Percentiles rank a stretch among this genome's conserved stretches.
Evolutionary conservation across 2,888 invertebrate species (phyloP).

Genomic region (Coelopa pilipes): DNA sequence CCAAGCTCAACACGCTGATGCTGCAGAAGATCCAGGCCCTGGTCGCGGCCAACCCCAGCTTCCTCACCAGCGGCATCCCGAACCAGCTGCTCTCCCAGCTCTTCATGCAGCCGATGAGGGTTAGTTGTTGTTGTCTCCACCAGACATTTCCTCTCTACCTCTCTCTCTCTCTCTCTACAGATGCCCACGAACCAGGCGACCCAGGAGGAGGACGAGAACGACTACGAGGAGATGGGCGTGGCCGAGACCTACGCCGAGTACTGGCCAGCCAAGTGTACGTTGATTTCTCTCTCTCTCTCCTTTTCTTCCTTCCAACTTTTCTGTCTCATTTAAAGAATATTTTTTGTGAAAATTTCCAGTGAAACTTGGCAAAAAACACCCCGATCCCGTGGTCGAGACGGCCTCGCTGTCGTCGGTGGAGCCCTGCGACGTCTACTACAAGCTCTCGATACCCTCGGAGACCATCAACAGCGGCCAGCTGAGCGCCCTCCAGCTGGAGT

Average conservation of each 20-base stretch:
- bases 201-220: slow-evolving; percentile 81
- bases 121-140: slow-evolving; percentile 46
- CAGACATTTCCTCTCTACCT: neutral
- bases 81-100: slow-evolving; percentile 72
- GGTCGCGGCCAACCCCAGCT: slow-evolving; percentile 64
- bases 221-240: slow-evolving; percentile 96
- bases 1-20: slow-evolving; percentile 59
- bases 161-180: too few relatives aligned
- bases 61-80: slow-evolving; percentile 66
- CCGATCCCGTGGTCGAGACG: slow-evolving; percentile 98
- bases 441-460: slow-evolving; percentile 83
- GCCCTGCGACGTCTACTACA: slow-evolving; percentile 93
- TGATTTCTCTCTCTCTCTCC: neutral
- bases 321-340: neutral
- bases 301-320: neutral
- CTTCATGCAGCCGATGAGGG: slow-evolving; percentile 71
- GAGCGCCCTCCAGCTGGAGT: slow-evolving; percentile 96
- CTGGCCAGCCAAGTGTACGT: slow-evolving; percentile 92
- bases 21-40: slow-evolving; percentile 65
- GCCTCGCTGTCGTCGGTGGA: slow-evolving; percentile 96
- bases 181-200: slow-evolving; percentile 45
- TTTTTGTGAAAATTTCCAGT: slow-evolving; percentile 69
- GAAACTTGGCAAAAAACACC: slow-evolving; percentile 94
- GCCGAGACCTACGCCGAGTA: slow-evolving; percentile 99
- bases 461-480: slow-evolving; percentile 85